Evolutionary conservation across 2,888 invertebrate species (phyloP).

Genomic region (Alloscopus bannaensis): DNA sequence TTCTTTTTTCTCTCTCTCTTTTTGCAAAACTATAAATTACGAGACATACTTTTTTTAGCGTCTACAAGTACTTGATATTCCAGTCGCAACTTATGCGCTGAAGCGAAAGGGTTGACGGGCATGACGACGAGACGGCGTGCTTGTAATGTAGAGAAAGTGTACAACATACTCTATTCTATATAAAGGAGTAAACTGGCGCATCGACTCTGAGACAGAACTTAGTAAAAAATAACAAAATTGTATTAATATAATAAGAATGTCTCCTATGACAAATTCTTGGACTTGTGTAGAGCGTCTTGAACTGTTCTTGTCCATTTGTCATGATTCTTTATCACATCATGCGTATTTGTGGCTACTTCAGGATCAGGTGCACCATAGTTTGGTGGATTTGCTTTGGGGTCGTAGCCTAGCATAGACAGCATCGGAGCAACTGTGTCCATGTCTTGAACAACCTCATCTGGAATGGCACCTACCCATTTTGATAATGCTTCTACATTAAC

Average conservation of each 20-base stretch:
- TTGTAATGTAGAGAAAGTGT: conserved; percentile 30
- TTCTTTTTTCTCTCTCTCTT: neutral
- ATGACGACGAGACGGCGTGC: no score
- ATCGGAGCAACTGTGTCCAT: conserved; percentile 97
- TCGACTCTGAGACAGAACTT: conserved; percentile 39
- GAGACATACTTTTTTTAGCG: no score
- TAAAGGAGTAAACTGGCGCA: conserved; percentile 37
- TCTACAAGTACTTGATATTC: no score
- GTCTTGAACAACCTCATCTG: conserved; percentile 92
- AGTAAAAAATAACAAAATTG: conserved; percentile 51
- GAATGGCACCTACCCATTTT: conserved; percentile 93
- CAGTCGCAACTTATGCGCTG: no score
- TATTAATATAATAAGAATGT: conserved; percentile 24
- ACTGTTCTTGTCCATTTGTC: conserved; percentile 72
- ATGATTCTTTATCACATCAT: conserved; percentile 70
- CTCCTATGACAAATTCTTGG: conserved; percentile 62
- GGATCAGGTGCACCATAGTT: conserved; percentile 90
- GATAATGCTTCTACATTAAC: conserved; percentile 96
- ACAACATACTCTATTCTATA: no score
- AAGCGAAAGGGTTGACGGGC: no score
- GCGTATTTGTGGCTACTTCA: conserved; percentile 72
- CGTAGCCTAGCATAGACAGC: conserved; percentile 92
- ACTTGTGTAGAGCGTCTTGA: conserved; percentile 68
- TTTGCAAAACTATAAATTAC: neutral
- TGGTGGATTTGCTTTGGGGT: conserved; percentile 97